Evolutionary conservation across 92 coral and sea anemone genomes (phyloP), one percentile per base, ranked within the genome.

Genomic region (Phenganax stokvisi): DNA sequence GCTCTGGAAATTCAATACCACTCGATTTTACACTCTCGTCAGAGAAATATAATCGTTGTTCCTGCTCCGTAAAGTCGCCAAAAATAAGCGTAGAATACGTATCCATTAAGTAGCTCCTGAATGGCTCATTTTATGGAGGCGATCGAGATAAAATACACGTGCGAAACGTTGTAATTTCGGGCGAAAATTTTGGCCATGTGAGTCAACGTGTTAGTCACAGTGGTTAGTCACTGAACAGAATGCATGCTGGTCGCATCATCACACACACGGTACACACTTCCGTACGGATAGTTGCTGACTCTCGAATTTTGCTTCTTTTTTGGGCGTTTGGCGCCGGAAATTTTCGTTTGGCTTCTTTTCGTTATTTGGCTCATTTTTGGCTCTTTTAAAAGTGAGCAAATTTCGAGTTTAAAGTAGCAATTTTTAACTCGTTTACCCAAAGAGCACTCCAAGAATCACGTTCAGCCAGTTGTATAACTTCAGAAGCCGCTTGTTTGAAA

Each of bases 11-110:
- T 53, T 79, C 57, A 6, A 65, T 79, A 12, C 59, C 74, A 15
- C 71, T 59, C 3, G 51, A 52, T 79, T 79, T 51, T 12, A 79
- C 54, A 13, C 28, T 37, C 63, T 62, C 83, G 8, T 63, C 73
- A 64, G 59, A 51, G 57, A 79, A 79, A 63, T 62, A 65, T 61
- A 62, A n/a, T 0, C 13, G 13, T 9, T 12, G 56, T 17, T 79
- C 83, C 54, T 79, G 56, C 56, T 79, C 74, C 12, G 37, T 79
- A 54, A 79, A 79, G 74, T 63, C 74, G 0, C 83, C 83, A 79
- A 79, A 79, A 52, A 64, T 6, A 47, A 79, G 47, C 51, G 57
- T 10, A 59, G 81, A 16, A 0, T 8, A 44, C 16, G 51, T 52
- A 3, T 79, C 83, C 83, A 79, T 79, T 30, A 68, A 29, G 73